These are phyloP conservation scores for Leucosticte australis DNA, from an alignment of 2,113 vertebrate species.

Conservation along the genomic window DNA sequence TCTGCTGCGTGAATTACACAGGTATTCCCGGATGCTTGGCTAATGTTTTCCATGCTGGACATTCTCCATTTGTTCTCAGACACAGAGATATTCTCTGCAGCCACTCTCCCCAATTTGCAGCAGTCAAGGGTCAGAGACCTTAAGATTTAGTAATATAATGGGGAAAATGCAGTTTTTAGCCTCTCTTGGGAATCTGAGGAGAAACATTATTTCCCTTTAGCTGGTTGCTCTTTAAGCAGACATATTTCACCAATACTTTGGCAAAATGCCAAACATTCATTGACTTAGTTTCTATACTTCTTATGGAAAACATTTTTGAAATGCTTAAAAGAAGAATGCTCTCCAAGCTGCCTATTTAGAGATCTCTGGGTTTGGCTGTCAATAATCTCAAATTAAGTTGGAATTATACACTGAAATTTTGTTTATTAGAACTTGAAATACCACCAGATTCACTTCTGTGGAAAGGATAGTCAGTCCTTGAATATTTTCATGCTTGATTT, in stretches of 20 bases:
- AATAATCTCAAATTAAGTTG: constrained; percentile 1
- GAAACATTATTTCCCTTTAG: background rate
- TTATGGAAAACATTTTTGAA: background rate
- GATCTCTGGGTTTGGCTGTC: background rate
- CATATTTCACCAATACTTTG: background rate
- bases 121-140: background rate
- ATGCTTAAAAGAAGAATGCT: background rate
- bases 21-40: background rate
- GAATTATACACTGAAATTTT: background rate
- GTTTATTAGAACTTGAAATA: background rate
- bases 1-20: background rate
- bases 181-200: background rate
- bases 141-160: background rate
- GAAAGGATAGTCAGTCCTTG: background rate
- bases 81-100: background rate
- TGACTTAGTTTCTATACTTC: background rate
- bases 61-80: background rate
- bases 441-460: background rate
- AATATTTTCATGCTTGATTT: constrained; percentile 11
- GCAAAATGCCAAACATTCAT: background rate
- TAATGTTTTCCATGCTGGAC: background rate
- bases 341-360: background rate
- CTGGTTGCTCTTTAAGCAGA: background rate
- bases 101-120: background rate
- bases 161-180: background rate